Conservation (phyloP, 2,113 vertebrate species). For the Poeciliopsis retropinna region DNA sequence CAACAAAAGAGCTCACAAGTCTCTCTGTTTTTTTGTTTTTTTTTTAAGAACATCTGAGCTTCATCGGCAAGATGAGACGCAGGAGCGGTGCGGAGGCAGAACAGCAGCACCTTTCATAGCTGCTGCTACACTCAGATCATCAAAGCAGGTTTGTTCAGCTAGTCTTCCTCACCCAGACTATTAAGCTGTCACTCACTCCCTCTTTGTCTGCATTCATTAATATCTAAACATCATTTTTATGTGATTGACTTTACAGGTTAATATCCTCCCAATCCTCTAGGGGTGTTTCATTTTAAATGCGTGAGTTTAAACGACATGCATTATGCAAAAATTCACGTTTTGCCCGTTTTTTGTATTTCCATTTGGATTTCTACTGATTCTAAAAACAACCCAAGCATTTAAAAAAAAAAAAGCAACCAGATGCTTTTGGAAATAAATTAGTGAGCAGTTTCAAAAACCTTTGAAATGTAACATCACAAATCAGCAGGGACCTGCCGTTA, state of each 20-base stretch:
- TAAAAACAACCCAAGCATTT: too few species aligned
- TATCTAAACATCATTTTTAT: neutral
- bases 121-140: neutral
- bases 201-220: neutral
- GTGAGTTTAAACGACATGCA: slow-evolving; percentile 5
- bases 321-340: too few species aligned
- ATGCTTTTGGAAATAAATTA: too few species aligned
- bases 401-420: too few species aligned
- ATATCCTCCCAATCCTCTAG: neutral
- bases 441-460: too few species aligned
- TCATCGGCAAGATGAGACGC: neutral
- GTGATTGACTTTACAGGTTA: neutral
- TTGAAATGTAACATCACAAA: too few species aligned
- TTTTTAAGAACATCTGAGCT: neutral
- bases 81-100: neutral
- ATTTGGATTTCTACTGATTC: too few species aligned
- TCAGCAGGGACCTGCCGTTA: too few species aligned
- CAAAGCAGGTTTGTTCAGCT: slow-evolving; percentile 40
- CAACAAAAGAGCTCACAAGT: neutral
- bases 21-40: neutral
- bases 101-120: neutral
- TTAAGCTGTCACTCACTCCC: slow-evolving; percentile 26
- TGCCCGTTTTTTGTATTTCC: too few species aligned
- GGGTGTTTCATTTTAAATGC: neutral
- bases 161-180: slow-evolving; percentile 21